Conservation (phyloP, 2,888 invertebrate species). For the Drosophila helvetica region DNA sequence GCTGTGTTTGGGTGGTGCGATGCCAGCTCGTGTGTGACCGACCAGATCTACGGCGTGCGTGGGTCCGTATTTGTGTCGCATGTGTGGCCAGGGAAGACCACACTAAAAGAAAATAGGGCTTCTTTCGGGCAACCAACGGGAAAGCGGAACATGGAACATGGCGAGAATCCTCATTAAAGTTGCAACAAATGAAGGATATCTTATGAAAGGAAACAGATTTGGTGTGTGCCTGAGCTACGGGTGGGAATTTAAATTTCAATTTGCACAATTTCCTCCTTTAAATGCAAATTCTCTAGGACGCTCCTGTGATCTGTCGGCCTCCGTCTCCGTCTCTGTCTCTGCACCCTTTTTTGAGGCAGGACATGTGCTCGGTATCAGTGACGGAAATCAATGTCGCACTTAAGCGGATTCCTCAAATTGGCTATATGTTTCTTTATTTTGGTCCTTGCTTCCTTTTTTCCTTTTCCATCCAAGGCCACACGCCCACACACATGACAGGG, state of each 20-base stretch:
- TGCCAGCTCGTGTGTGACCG: constrained; percentile 43
- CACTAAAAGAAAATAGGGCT: background rate
- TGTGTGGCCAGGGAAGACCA: background rate
- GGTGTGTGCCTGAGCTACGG: background rate
- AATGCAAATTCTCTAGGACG: background rate
- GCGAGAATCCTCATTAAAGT: constrained; percentile 15
- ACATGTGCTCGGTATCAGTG: constrained; percentile 71
- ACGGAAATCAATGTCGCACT: constrained; percentile 79
- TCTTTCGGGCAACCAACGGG: background rate
- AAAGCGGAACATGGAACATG: background rate
- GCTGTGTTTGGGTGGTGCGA: background rate
- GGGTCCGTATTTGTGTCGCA: background rate
- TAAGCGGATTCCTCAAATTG: constrained; percentile 77
- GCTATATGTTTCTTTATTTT: constrained; percentile 66
- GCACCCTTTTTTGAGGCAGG: constrained; percentile 42
- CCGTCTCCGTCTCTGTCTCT: constrained; percentile 4
- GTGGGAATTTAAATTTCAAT: constrained; percentile 35
- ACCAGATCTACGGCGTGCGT: background rate
- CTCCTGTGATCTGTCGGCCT: background rate
- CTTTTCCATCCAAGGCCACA: constrained; percentile 34
- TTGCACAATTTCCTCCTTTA: constrained; percentile 13
- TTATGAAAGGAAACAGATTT: background rate
- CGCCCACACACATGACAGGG: constrained; percentile 17
- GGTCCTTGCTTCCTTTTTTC: constrained; percentile 7
- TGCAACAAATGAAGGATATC: constrained; percentile 13